These are phyloP conservation scores for Mesoligia furuncula DNA, from an alignment of 2,888 invertebrate species.

Conservation along the genomic window DNA sequence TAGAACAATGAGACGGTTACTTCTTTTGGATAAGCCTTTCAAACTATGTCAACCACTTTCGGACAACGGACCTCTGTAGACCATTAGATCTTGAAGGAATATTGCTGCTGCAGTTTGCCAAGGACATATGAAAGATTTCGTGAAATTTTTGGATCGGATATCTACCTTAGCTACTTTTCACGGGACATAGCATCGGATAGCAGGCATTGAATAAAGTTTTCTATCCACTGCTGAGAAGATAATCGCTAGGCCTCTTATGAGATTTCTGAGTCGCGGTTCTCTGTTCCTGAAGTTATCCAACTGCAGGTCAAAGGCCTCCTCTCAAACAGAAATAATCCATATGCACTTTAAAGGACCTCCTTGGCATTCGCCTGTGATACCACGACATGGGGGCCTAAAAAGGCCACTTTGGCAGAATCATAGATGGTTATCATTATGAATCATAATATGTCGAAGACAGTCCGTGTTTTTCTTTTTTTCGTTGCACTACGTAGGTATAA, in stretches of 20 bases:
- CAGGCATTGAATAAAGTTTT: neutral
- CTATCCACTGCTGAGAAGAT: neutral
- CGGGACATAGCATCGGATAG: neutral
- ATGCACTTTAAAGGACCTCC: neutral
- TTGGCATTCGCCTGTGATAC: neutral
- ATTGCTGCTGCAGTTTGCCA: no score
- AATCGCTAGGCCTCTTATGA: neutral
- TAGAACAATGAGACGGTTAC: slow-evolving; percentile 57
- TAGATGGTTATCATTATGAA: no score
- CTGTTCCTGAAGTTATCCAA: neutral
- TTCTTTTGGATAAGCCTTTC: slow-evolving; percentile 40
- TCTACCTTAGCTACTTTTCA: neutral
- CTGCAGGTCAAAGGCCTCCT: neutral
- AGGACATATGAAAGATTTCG: neutral
- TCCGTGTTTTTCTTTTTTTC: no score
- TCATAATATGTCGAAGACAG: no score
- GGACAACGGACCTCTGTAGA: neutral
- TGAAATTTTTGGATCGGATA: neutral
- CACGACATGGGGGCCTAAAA: no score
- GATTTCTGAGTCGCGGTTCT: neutral
- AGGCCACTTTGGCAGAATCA: no score
- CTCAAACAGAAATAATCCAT: neutral
- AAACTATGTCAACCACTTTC: neutral
- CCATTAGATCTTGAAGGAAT: neutral
- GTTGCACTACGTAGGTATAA: no score